These are phyloP conservation scores for Eulemur mongoz DNA, from an alignment of 2,797 vertebrate genomes.

Conservation along the genomic window DNA sequence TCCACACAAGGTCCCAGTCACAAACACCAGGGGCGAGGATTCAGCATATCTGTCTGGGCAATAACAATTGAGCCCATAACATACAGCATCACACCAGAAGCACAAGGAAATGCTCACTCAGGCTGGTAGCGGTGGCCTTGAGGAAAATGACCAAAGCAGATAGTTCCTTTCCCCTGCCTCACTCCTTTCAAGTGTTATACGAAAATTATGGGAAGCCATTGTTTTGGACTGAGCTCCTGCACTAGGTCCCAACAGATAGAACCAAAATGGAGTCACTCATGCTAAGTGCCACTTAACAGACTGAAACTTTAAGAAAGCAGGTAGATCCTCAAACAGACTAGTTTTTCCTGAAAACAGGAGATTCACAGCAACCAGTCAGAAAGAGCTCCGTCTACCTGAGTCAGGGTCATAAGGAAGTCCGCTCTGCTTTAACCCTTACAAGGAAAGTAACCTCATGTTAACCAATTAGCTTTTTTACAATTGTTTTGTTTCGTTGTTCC, in stretches of 20 bases:
- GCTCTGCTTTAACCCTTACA: neutral
- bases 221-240: neutral
- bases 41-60: neutral
- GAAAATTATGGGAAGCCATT: neutral
- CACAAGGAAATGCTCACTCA: neutral
- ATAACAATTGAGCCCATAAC: neutral
- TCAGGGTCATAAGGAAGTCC: neutral
- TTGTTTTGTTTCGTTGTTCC: neutral
- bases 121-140: neutral
- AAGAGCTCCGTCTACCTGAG: neutral
- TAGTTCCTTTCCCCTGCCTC: accelerated
- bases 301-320: neutral
- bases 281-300: neutral
- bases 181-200: no score
- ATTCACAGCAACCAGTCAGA: neutral
- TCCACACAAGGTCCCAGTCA: neutral
- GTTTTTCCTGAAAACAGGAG: neutral
- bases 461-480: neutral
- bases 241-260: neutral
- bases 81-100: neutral
- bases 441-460: neutral
- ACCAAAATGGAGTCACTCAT: neutral
- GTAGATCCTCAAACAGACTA: neutral
- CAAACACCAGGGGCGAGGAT: no score
- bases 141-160: neutral